Conservation (phyloP, 2,113 vertebrate species). For the Phocoena sinus region DNA sequence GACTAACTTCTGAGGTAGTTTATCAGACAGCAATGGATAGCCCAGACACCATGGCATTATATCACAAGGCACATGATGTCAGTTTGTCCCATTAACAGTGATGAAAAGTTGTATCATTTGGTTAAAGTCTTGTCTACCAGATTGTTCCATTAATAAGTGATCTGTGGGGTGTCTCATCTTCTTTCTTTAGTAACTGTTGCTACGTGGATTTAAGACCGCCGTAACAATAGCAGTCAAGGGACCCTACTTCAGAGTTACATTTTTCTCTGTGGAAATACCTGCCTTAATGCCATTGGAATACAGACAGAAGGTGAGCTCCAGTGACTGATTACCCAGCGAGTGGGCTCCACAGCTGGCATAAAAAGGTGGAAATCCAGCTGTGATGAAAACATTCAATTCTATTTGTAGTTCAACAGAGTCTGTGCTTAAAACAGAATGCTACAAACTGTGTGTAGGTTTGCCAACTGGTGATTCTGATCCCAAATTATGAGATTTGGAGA, state of each 20-base stretch:
- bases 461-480: slow-evolving; percentile 36
- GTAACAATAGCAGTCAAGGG: background rate
- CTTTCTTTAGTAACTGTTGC: background rate
- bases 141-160: background rate
- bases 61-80: background rate
- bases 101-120: background rate
- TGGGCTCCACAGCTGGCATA: background rate
- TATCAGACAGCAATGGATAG: background rate
- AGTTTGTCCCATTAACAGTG: background rate
- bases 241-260: background rate
- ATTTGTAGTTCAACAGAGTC: slow-evolving; percentile 29
- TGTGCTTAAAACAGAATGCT: slow-evolving; percentile 39
- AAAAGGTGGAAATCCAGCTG: slow-evolving; percentile 41
- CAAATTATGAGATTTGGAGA: slow-evolving; percentile 19
- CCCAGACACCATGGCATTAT: background rate
- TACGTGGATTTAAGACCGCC: background rate
- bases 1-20: background rate
- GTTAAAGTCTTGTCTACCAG: background rate
- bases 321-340: background rate
- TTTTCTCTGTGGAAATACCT: slow-evolving; percentile 5
- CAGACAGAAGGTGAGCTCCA: background rate
- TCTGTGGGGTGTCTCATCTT: background rate
- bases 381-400: slow-evolving; percentile 33
- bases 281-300: background rate
- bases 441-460: slow-evolving; percentile 26